A percentile compares a stretch with the other conserved stretches of the same genome.
These are phyloP conservation scores for Tamias sibiricus DNA, from an alignment of 2,113 vertebrate species.

Conservation along the genomic window DNA sequence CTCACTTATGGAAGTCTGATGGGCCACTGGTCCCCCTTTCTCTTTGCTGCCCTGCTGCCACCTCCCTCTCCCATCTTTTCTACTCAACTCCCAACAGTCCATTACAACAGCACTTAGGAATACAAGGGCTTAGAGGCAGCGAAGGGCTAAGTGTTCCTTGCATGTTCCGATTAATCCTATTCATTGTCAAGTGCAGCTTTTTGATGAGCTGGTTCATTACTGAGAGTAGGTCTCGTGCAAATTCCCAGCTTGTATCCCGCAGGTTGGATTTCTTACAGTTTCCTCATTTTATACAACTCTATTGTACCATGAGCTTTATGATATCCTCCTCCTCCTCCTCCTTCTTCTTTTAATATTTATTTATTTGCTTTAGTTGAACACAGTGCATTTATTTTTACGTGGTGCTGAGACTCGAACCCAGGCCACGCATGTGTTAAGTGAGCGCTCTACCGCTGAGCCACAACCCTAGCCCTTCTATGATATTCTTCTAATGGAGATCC, in stretches of 20 bases:
- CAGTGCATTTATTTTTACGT: no score
- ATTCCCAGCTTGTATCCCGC: constrained; percentile 21
- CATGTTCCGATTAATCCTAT: constrained; percentile 46
- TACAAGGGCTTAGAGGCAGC: background rate
- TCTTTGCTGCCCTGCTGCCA: background rate
- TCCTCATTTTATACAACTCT: constrained; percentile 55
- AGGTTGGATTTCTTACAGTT: constrained; percentile 58
- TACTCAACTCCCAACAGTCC: background rate
- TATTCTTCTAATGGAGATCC: constrained; percentile 45
- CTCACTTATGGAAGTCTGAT: no score
- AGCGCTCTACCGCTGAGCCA: no score
- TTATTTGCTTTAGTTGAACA: no score
- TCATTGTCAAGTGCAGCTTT: constrained; percentile 44
- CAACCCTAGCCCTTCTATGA: no score
- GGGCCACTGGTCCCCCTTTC: background rate
- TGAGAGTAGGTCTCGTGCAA: constrained; percentile 22
- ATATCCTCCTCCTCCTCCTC: no score
- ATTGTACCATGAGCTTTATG: constrained; percentile 39
- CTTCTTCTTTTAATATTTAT: no score
- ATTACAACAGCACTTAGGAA: background rate
- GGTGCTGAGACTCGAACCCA: no score
- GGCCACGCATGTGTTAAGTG: no score
- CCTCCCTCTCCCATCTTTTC: background rate
- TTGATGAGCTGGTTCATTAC: constrained; percentile 61
- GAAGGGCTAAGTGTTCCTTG: constrained; percentile 4